Conservation (phyloP, 2,113 vertebrate species). For the Etia nguti region DNA sequence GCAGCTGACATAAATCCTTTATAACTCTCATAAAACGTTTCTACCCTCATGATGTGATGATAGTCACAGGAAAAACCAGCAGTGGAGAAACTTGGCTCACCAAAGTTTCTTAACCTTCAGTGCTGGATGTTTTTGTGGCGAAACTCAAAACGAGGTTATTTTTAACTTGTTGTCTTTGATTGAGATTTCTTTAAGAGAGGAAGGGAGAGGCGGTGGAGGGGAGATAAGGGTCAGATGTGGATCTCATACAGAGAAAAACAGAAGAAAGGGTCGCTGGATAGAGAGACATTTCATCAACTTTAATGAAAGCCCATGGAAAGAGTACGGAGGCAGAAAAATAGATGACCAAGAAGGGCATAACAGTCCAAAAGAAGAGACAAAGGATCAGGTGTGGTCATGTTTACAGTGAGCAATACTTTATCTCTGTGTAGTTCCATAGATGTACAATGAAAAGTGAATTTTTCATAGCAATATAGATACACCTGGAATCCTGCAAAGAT, state of each 20-base stretch:
- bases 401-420: neutral
- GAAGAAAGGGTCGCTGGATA: neutral
- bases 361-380: neutral
- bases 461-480: neutral
- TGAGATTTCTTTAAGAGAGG: neutral
- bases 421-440: neutral
- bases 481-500: neutral
- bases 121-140: neutral
- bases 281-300: neutral
- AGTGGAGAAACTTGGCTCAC: neutral
- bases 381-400: neutral
- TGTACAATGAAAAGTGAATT: neutral
- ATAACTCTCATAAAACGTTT: slow-evolving; percentile 25
- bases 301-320: neutral
- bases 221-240: neutral
- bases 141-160: neutral
- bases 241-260: neutral
- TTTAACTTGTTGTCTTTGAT: neutral
- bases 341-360: neutral
- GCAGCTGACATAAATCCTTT: slow-evolving; percentile 39
- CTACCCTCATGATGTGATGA: neutral
- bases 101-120: neutral
- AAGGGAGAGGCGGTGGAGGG: neutral
- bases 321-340: neutral
- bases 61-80: neutral